Conservation (phyloP, 2,797 vertebrate species). For the Labeo calbasu region DNA sequence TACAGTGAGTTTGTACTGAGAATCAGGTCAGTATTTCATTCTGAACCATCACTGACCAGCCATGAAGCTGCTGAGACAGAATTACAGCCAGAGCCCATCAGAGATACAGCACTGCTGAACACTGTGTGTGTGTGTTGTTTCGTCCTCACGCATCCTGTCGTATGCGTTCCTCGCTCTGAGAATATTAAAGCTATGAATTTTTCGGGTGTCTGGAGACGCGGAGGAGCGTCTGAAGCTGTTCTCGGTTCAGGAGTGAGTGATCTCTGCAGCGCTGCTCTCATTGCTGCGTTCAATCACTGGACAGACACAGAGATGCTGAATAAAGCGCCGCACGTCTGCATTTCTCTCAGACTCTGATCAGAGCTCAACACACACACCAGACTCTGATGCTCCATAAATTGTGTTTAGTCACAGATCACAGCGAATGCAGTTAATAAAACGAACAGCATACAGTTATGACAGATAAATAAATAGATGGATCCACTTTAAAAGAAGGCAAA, state of each 20-base stretch:
- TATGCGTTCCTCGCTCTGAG: background rate
- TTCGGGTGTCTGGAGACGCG: background rate
- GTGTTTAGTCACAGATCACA: too few species aligned
- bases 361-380: background rate
- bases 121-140: background rate
- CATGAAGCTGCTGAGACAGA: background rate
- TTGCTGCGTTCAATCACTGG: too few species aligned
- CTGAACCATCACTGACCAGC: background rate
- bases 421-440: background rate
- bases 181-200: constrained; percentile 7
- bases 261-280: too few species aligned
- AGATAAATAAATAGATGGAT: background rate
- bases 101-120: too few species aligned
- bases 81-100: background rate
- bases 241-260: too few species aligned
- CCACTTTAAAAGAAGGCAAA: background rate
- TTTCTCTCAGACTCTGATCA: background rate
- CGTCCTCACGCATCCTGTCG: too few species aligned
- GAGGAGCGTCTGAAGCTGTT: background rate
- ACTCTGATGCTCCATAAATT: too few species aligned
- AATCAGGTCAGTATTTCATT: background rate
- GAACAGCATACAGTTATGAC: background rate
- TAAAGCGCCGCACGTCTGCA: background rate
- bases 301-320: background rate
- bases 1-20: background rate